Percentiles rank a stretch among this genome's conserved stretches.
Conservation (phyloP, 2,113 vertebrate species). For the Pelecanoides urinatrix region DNA sequence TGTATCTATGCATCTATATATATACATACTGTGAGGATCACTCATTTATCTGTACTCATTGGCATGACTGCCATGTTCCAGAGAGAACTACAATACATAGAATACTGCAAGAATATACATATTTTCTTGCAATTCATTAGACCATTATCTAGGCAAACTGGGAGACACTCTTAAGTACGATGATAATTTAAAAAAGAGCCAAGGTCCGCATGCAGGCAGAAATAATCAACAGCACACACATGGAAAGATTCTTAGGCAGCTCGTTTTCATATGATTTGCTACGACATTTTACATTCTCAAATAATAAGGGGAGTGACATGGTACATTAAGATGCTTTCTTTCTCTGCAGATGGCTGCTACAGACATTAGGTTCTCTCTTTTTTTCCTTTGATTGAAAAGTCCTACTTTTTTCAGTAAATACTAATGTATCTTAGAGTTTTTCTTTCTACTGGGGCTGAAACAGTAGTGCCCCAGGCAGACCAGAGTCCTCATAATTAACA, state of each 20-base stretch:
- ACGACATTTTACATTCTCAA: neutral
- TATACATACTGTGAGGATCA: neutral
- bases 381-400: neutral
- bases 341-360: neutral
- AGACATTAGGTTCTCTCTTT: neutral
- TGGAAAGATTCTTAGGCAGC: neutral
- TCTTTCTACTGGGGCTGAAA: neutral
- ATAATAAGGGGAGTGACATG: neutral
- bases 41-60: neutral
- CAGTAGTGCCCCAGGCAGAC: neutral
- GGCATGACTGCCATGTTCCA: rapidly evolving
- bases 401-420: neutral
- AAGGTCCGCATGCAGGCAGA: neutral
- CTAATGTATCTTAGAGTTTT: neutral
- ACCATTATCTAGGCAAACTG: neutral
- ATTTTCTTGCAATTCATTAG: neutral
- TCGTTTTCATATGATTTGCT: neutral
- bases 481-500: neutral
- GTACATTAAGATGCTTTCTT: neutral
- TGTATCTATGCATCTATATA: too few relatives aligned
- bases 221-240: neutral
- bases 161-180: neutral
- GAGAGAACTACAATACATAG: rapidly evolving
- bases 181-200: neutral
- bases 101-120: neutral